Base-by-base conservation (phyloP, 2,113 vertebrate genomes). In the Apistogramma diplotaenia region DNA sequence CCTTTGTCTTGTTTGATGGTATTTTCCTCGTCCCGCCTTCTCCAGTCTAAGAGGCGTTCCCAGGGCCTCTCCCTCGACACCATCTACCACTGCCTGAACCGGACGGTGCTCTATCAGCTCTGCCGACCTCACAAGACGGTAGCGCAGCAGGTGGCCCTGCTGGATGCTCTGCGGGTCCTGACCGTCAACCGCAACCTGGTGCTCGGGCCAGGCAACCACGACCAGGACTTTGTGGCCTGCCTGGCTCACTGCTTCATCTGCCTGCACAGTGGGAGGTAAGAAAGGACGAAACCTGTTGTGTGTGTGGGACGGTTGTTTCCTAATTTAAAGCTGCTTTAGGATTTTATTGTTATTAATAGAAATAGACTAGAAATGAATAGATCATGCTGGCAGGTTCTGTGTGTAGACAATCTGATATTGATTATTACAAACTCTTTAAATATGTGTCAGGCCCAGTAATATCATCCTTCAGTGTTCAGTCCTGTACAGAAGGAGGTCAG, bases 21-120 rank as follows among this genome's bases (percentile, higher is more conserved):
- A 25, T n/a, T 21, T 23, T 33, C 58, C 13, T 16, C 0, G 1
- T 21, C 5, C 23, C 43, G 8, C 4, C 37, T 19, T 1, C 56
- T 67, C 23, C 87, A 99, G 98, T 98, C 97, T 4, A 99, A 99
- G 94, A 93, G 98, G 82, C 96, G 98, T 80, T 98, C 98, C 29
- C 98, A 99, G 93, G 97, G 98, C 4, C 91, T 99, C 23, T 99
- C 98, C 0, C 95, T 99, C 86, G 98, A 99, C 90, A 93, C 97
- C 0, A 96, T 99, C 86, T 99, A 99, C 90, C 98, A 99, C 94
- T 98, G 98, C 91, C 95, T 99, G 92, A 99, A 99, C 86, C 96
- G 98, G 79, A 99, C 98, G 25, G 97, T 99, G 86, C 95, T 99
- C n/a, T 99, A 99, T 89, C 98, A 99, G 93, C 97, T 99, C 84